Percentiles rank a stretch among this genome's conserved stretches.
phyloP scores from a whole-genome alignment of 2,797 vertebrate species.

The Garrulus glandarius region DNA sequence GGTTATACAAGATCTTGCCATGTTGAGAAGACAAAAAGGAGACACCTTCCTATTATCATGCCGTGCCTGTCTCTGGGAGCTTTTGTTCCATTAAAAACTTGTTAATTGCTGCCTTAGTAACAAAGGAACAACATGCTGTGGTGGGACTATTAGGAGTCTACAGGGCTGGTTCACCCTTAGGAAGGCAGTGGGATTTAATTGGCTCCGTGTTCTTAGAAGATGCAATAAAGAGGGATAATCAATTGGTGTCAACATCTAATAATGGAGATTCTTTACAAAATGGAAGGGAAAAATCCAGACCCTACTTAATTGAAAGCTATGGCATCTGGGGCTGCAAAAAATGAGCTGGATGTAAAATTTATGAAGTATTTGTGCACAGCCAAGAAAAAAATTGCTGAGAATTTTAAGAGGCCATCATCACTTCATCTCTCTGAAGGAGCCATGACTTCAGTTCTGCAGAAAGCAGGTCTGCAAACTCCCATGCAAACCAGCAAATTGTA shows the following conservation, averaged over 20 bases:
- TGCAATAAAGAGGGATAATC: slow-evolving; percentile 41
- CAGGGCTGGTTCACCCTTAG: slow-evolving; percentile 27
- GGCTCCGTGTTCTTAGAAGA: slow-evolving; percentile 47
- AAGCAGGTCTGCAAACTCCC: slow-evolving; percentile 40
- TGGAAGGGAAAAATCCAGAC: slow-evolving; percentile 27
- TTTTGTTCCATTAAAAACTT: slow-evolving; percentile 68
- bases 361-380: background rate
- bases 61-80: slow-evolving; percentile 46
- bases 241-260: slow-evolving; percentile 42
- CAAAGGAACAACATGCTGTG: slow-evolving; percentile 64
- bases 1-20: background rate
- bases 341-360: background rate
- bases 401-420: background rate
- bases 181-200: slow-evolving; percentile 64
- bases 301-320: background rate
- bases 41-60: slow-evolving; percentile 45
- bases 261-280: slow-evolving; percentile 13
- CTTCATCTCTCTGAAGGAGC: background rate
- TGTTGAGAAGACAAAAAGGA: background rate
- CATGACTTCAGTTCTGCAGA: slow-evolving; percentile 4
- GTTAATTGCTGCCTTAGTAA: slow-evolving; percentile 72
- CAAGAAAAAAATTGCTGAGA: background rate
- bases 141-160: slow-evolving; percentile 38
- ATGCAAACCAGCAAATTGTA: slow-evolving; percentile 4
- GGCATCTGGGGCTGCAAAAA: background rate